Evolutionary conservation across 1,140 invertebrate species (phyloP).

Genomic region (Brachionus plicatilis): DNA sequence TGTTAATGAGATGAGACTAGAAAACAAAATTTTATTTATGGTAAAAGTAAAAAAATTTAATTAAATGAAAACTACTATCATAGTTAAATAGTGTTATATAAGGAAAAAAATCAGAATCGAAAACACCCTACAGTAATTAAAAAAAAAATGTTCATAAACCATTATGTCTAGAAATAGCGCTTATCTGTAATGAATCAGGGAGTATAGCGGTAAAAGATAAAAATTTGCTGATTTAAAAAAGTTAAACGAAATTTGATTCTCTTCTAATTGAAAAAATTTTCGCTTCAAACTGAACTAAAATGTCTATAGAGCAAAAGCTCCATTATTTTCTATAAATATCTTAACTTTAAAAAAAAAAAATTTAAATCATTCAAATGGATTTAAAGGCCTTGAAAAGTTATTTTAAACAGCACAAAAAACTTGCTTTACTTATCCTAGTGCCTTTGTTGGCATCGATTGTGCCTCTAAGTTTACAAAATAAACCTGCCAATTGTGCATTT

Average conservation of each 20-base stretch:
- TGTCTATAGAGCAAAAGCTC: background rate
- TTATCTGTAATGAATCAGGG: background rate
- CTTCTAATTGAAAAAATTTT: slow-evolving; percentile 15
- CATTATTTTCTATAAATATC: background rate
- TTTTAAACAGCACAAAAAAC: slow-evolving; percentile 12
- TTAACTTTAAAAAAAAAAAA: background rate
- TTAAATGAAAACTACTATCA: too few relatives aligned
- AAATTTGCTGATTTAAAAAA: background rate
- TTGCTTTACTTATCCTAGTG: background rate
- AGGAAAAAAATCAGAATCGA: background rate
- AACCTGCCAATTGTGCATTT: slow-evolving; percentile 33
- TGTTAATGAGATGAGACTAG: too few relatives aligned
- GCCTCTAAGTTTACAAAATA: background rate
- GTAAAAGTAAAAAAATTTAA: too few relatives aligned
- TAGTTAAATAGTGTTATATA: too few relatives aligned
- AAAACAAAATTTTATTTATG: too few relatives aligned
- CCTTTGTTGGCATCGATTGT: background rate
- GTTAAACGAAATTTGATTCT: background rate
- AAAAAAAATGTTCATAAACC: background rate
- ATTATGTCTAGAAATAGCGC: background rate
- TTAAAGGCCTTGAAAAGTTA: background rate
- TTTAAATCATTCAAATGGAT: background rate
- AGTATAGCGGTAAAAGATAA: background rate
- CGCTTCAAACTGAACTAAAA: background rate
- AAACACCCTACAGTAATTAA: background rate